Base-by-base conservation (phyloP, 2,797 vertebrate species). In the Nannoperca australis region DNA sequence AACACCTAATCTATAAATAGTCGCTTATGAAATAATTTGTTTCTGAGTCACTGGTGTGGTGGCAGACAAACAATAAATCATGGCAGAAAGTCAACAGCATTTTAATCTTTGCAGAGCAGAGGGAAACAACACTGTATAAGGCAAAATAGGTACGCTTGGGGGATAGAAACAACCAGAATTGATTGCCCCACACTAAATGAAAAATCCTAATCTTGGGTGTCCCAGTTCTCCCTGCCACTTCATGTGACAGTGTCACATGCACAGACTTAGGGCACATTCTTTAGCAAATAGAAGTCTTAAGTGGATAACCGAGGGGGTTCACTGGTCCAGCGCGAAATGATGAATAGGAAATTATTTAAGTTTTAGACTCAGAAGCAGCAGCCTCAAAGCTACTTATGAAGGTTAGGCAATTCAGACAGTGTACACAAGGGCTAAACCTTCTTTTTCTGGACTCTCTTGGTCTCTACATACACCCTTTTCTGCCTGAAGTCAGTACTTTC, bases 171-270 rank as follows among this genome's bases (percentile, higher is more conserved):
- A 55, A 61, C 44, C 24, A 73, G 47, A 69, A 24, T 15, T 70
- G n/a, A 66, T 47, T 44, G 11, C 7, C 30, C 11, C 27, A 73
- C 73, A 40, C 17, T 69, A 72, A 77, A 83, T 71, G 49, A 81
- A 77, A 53, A 68, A 59, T 34, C 49, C 32, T 81, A 70, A 84
- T 86, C 73, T 65, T 30, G 1, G 27, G 63, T 55, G 55, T 6
- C 65, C 62, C 66, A 61, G 32, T 69, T 82, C 65, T 53, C 40
- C 10, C 22, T 67, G 61, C 24, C 22, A 34, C 62, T 34, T 82
- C 73, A 80, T 69, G 72, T 78, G 85, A 85, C 61, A 73, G 22
- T 1, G 66, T 91, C 92, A 94, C 92, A 92, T 83, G 90, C 47
- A 79, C 5, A 83, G 89, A 85, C 83, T 91, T 85, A 85, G 32